Conservation (phyloP, 1,140 invertebrate species). For the Atopsyche davidsoni region DNA sequence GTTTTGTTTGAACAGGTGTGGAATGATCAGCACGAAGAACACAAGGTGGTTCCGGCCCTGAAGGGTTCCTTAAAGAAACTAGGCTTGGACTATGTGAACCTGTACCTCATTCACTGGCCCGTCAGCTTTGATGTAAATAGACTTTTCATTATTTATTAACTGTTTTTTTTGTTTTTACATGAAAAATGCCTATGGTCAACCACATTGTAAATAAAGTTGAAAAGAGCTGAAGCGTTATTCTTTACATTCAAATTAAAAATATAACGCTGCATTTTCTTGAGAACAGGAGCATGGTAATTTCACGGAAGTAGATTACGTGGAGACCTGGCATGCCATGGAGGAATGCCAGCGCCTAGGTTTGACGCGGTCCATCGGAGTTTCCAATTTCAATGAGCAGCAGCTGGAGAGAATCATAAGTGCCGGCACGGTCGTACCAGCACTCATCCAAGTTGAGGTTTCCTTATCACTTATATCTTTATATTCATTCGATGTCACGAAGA, state of each 20-base stretch:
- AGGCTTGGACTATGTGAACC: conserved; percentile 66
- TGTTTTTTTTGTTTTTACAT: too few relatives aligned
- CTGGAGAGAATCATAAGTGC: conserved; percentile 58
- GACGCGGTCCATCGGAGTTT: conserved; percentile 68
- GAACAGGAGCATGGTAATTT: conserved; percentile 34
- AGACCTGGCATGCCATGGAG: conserved; percentile 65
- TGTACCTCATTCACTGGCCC: conserved; percentile 80
- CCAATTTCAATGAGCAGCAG: conserved; percentile 78
- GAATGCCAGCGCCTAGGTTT: conserved; percentile 55
- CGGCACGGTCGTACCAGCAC: conserved; percentile 41
- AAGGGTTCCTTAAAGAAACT: conserved; percentile 59
- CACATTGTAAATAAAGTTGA: too few relatives aligned
- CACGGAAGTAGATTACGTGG: conserved; percentile 42
- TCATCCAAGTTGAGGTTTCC: conserved; percentile 50
- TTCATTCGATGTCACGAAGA: too few relatives aligned
- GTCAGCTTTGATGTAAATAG: conserved; percentile 35
- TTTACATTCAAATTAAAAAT: background rate
- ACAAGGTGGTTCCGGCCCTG: conserved; percentile 55
- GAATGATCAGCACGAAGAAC: conserved; percentile 38
- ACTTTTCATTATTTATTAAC: background rate
- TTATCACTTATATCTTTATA: too few relatives aligned
- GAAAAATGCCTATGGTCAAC: too few relatives aligned
- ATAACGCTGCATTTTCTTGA: conserved; percentile 40
- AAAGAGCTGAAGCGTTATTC: too few relatives aligned
- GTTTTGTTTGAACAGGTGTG: too few relatives aligned